Base-by-base conservation (phyloP, 2,888 invertebrate species). In the Alitta virens region DNA sequence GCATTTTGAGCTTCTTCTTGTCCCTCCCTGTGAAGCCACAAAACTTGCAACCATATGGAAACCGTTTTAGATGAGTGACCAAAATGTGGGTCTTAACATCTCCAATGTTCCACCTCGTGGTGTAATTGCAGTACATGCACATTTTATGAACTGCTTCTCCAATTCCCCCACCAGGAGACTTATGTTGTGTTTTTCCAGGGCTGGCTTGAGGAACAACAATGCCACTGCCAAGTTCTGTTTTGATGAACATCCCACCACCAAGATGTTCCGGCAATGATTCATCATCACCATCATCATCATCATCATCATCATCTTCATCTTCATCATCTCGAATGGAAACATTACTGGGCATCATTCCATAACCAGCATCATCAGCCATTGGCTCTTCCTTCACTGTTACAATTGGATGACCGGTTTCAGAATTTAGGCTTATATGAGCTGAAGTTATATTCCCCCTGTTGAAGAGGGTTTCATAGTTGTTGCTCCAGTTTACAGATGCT, bases 81-180 rank as follows among this genome's bases (percentile, higher is more conserved):
- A 60, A 21, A 21, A 60, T 46, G 21, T 60, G 60, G 21, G 18
- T 46, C 46, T 46, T 53, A 2, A 60, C 60, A 46, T 60, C 60
- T 18, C 40, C 54, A 12, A 54, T 42, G 27, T 54, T 54, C 60
- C 60, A 60, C 43, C 26, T 54, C 16, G 52, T 54, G 16, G 27
- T 40, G 24, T 60, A 60, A 24, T 25, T 27, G 33, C 60, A 60
- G 16, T 43, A 27, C 33, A 25, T 46, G 25, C 60, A 60, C 43
- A 27, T 59, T 25, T 59, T 46, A 7, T 18, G 46, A n/a, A 46
- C 46, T 18, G 18, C 46, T 12, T 21, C 21, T 18, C 46, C 46
- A 33, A 12, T 12, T 33, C 33, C 33, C 12, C 5, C 33, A 33
- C 12, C 12, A n/a, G n/a, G n/a, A n/a, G n/a, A n/a, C 33, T 33